phyloP scores from a whole-genome alignment of 2,113 vertebrate genomes.

The Cyanoderma ruficeps region DNA sequence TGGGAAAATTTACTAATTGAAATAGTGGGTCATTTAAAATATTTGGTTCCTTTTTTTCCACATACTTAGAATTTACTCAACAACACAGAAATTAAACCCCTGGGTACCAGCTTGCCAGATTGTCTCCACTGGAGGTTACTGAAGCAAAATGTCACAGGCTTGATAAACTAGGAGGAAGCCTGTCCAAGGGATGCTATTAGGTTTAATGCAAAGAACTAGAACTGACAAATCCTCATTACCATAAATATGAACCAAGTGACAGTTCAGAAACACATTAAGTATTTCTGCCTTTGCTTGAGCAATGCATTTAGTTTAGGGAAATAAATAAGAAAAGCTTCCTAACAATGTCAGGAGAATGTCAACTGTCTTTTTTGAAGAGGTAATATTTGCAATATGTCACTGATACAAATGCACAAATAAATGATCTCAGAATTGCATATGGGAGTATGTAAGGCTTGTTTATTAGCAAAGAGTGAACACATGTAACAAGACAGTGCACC shows the following conservation, averaged over 20 bases:
- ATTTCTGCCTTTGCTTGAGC: not conserved
- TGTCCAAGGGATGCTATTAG: not conserved
- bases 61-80: not conserved
- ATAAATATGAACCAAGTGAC: not conserved
- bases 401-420: not conserved
- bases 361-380: not conserved
- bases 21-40: not conserved
- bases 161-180: not conserved
- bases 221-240: not conserved
- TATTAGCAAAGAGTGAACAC: not conserved
- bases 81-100: not conserved
- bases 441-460: not conserved
- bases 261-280: not conserved
- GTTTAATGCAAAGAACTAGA: not conserved
- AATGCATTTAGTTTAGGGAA: not conserved
- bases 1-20: not conserved
- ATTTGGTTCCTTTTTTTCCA: not conserved
- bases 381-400: not conserved
- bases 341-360: not conserved
- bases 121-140: not conserved
- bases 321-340: not conserved
- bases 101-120: not conserved
- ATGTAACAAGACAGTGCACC: not conserved
- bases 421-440: not conserved
- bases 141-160: not conserved